Base-by-base conservation (phyloP, 37 sponge, comb jelly and placozoan species). In the Spongilla lacustris region DNA sequence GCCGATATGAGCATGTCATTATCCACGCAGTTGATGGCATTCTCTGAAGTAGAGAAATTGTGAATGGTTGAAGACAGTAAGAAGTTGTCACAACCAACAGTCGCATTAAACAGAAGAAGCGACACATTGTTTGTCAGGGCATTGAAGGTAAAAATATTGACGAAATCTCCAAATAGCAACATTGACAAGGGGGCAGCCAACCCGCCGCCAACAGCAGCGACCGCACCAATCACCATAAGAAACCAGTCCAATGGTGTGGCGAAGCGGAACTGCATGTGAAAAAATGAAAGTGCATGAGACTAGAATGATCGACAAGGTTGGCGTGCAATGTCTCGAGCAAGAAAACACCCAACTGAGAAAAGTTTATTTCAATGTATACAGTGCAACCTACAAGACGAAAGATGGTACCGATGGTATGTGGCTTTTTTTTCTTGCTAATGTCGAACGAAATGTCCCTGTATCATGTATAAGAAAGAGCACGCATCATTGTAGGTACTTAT, bases 101-200 rank as follows among this genome's bases (percentile, higher is more conserved):
- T 32, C 73, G 9, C 31, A 24, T 32, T 30, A 24, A 32, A 72
- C 32, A 72, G 19, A 14, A 58, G 58, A 58, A 14, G 12, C 19
- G 58, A 58, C 26, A 84, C 46, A 14, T 31, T 26, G 34, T 36
- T 3, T 24, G 85, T 46, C 23, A 26, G 30, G 33, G 41, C 28
- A 30, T 85, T 83, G 79, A 74, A 71, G 75, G 82, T 78, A 27
- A 95, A 87, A 31, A 30, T 38, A 71, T 91, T 82, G 67, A 79
- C 81, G 67, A 92, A 35, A 67, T 80, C 48, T 5, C 97, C 97
- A 84, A 97, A 92, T 34, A 91, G 9, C 48, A 92, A 67, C 83
- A 88, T 80, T 35, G 84, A 71, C 3, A 83, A 9, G 30, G 97
- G 97, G 17, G 91, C 67, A 32, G 89, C 74, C 6, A 83, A 38